Evolutionary conservation across 1,140 invertebrate genomes (phyloP), one percentile per base, ranked within the genome.

Genomic region (Druon quercuslanigerum): DNA sequence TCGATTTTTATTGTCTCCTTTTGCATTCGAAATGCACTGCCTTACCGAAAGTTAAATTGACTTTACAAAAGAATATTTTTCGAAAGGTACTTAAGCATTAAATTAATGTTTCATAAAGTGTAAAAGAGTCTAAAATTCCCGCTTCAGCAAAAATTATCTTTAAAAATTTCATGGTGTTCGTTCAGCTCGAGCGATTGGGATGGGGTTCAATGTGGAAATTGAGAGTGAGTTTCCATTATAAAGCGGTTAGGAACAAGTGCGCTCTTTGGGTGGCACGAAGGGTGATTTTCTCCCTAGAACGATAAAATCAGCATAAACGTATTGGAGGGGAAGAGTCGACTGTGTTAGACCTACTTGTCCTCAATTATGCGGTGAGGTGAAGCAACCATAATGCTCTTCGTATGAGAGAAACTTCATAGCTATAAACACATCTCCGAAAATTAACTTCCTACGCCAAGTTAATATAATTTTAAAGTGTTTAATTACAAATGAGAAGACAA

Each of bases 281-380:
- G 60, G 60, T 66, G 60, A 66, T 66, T 66, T 66, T 66, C 57
- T 66, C 57, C 20, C 57, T 13, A 11, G 9, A n/a, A 66, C 33
- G 60, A 66, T 66, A 66, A 66, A 66, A 66, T 66, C 60, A 66
- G 60, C 60, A 66, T 66, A 66, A 66, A 66, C 33, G 33, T 33
- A 66, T 66, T 66, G 25, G 20, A 66, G 60, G 33, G 60, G 60
- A 66, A 66, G 60, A 66, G 40, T 66, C 33, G 25, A 46, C 60
- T 66, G 12, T 16, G 60, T 33, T 66, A 40, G 20, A 66, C 25
- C 60, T 66, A 66, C 60, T 66, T 66, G 25, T 66, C 33, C 60
- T 66, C 25, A 66, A 66, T 66, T 66, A 66, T 14, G 60, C 60
- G 25, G 14, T 66, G 25, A 16, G 40, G 60, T 66, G 60, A 66